Conservation (phyloP, 2,113 vertebrate genomes). For the Addax nasomaculatus region DNA sequence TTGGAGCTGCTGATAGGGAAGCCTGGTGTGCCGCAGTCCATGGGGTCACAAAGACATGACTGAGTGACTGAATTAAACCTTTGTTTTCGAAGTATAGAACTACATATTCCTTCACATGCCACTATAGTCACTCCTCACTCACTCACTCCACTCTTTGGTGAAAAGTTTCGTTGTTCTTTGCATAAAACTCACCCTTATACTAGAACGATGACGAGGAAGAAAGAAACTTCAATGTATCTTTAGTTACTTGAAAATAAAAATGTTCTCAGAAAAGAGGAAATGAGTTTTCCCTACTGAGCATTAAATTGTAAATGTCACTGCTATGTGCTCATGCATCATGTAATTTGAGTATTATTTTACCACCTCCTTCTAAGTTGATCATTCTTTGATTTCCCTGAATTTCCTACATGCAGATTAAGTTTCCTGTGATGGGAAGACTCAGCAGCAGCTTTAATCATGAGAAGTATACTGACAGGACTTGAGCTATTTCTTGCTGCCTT, state of each 20-base stretch:
- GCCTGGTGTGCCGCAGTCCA: not conserved
- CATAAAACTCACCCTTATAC: not conserved
- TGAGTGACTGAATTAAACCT: not conserved
- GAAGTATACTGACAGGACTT: not conserved
- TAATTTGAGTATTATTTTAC: not conserved
- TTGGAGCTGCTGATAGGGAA: not conserved
- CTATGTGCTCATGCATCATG: not conserved
- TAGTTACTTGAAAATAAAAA: not conserved
- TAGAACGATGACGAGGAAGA: not conserved
- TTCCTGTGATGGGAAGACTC: not conserved
- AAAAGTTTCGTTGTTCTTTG: not conserved
- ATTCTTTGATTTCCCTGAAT: not conserved
- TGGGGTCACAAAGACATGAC: not conserved
- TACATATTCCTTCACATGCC: not conserved
- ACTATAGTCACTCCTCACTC: not conserved
- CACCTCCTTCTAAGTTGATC: not conserved
- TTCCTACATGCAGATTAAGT: not conserved
- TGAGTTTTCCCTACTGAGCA: not conserved
- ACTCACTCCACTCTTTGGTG: not conserved
- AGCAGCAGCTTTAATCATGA: not conserved
- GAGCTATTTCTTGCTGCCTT: not conserved
- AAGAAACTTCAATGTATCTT: not conserved
- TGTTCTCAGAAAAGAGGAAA: not conserved
- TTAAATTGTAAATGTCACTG: not conserved
- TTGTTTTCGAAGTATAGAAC: not conserved